phyloP scores from a whole-genome alignment of 53 echinoderm and acorn worm species.

The Henricia sp. region DNA sequence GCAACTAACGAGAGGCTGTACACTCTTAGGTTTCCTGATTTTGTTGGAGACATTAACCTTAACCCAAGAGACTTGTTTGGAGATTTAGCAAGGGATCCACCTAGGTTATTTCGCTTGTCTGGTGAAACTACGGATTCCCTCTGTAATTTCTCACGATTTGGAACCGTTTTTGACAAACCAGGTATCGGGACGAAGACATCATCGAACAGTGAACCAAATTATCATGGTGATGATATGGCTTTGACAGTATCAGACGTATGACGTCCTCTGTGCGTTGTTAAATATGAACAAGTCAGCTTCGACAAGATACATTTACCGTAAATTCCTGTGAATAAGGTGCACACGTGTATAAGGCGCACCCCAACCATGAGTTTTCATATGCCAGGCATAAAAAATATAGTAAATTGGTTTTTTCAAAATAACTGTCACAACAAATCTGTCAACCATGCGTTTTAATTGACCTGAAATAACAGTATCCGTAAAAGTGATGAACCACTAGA shows the following conservation, averaged over 20 bases:
- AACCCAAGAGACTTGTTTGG: neutral
- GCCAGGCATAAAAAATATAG: no score
- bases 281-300: slow-evolving; percentile 1
- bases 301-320: slow-evolving; percentile 17
- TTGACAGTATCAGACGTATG: slow-evolving; percentile 38
- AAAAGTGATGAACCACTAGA: no score
- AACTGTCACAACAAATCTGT: no score
- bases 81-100: slow-evolving; percentile 16
- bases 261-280: no score
- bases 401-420: no score
- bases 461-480: no score
- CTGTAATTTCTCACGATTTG: neutral
- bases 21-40: slow-evolving; percentile 22
- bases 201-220: neutral
- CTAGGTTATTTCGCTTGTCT: neutral
- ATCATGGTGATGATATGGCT: slow-evolving; percentile 8
- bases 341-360: no score
- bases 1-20: neutral
- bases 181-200: neutral
- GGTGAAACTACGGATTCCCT: slow-evolving; percentile 14
- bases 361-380: no score
- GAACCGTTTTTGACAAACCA: neutral
- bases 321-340: no score
- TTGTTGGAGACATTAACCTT: neutral
- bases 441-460: no score